Evolutionary conservation across 1,140 invertebrate genomes (phyloP), one percentile per base, ranked within the genome.

Genomic region (Scaptomyza montana): DNA sequence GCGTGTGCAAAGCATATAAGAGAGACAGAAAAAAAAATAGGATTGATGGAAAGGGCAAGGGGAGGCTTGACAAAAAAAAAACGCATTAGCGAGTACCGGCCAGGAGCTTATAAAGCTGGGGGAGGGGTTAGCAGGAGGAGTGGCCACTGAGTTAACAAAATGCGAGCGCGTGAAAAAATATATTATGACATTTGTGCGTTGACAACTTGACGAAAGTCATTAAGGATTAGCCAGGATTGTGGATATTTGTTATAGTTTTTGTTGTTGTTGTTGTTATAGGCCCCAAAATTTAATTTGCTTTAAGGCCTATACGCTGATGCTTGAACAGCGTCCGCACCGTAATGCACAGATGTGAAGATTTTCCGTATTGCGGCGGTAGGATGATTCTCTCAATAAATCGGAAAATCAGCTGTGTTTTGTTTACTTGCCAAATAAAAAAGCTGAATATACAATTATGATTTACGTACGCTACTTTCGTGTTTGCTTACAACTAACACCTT

Each of bases 201-300:
- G 82, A 87, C 82, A 87, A 87, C 71, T 87, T 87, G 84, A 87
- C 76, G 84, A 87, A 87, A 87, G 78, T 87, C 82, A 89, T 87
- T 87, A 87, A 78, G 71, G 78, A 82, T 87, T 79, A 62, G 47
- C 54, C 36, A 21, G 36, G 47, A 50, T 69, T 74, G 53, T 43
- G 39, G 47, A 25, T 25, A 25, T 19, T 28, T 28, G 13, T 45
- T 25, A 1, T 25, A 4, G 9, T 72, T 36, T 30, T 25, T 21
- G 46, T 25, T 21, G 5, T 39, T 28, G 19, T n/a, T 41, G 28
- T 1, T 5, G 46, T 2, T 41, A 61, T 10, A n/a, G 33, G 13
- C 12, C 13, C 47, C 6, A 41, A 45, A 25, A 47, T 51, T 33
- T n/a, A n/a, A 66, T 53, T 46, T 41, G 21, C 7, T 12, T 30